These are phyloP conservation scores for Antheraea pernyi DNA, from an alignment of 1,140 invertebrate species.

Conservation along the genomic window DNA sequence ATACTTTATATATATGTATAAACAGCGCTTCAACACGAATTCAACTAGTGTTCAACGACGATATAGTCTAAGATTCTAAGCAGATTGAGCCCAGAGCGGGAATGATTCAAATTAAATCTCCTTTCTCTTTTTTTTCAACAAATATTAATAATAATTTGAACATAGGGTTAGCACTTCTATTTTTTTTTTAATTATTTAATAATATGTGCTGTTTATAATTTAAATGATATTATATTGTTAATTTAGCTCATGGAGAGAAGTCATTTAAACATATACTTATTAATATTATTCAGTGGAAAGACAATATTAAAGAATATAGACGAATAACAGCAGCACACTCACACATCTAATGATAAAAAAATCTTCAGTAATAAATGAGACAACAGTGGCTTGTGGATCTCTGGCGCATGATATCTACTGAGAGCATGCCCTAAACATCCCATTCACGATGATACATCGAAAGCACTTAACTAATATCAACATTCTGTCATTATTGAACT, in stretches of 20 bases:
- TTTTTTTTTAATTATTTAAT: no score
- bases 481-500: constrained; percentile 13
- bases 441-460: constrained; percentile 29
- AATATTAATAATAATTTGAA: no score
- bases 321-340: constrained; percentile 57
- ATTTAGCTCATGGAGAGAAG: background rate
- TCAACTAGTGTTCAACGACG: no score
- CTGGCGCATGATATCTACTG: constrained; percentile 50
- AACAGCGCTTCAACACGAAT: no score
- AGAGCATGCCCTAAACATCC: constrained; percentile 46
- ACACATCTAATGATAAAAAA: constrained; percentile 70
- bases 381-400: constrained; percentile 48
- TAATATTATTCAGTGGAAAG: constrained; percentile 48
- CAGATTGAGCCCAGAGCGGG: no score
- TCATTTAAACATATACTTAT: constrained; percentile 3
- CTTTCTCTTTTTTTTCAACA: no score
- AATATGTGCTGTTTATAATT: background rate
- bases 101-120: no score
- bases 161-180: no score
- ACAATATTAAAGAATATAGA: constrained; percentile 60
- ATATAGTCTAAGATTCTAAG: no score
- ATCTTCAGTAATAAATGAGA: constrained; percentile 52
- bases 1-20: no score
- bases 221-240: background rate
- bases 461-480: constrained; percentile 25